Evolutionary conservation across 2,113 vertebrate species (phyloP).

Genomic region (Haemorhous mexicanus): DNA sequence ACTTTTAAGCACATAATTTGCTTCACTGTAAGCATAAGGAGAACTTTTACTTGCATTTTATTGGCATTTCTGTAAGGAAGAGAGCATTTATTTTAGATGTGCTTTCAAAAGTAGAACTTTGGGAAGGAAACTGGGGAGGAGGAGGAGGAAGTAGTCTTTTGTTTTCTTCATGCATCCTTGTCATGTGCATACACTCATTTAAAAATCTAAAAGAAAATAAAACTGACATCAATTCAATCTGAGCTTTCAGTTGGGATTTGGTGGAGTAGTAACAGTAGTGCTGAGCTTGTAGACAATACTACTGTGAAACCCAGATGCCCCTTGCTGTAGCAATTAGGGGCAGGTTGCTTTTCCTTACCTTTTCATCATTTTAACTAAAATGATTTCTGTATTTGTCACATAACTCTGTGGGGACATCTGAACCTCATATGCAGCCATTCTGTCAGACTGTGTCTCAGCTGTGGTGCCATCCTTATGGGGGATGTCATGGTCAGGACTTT

Average conservation of each 20-base stretch:
- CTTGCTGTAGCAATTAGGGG: background rate
- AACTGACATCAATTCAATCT: background rate
- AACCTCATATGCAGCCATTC: background rate
- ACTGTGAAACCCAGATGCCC: background rate
- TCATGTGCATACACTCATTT: background rate
- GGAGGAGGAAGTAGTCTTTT: background rate
- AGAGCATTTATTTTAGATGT: background rate
- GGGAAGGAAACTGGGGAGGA: background rate
- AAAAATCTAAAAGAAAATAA: background rate
- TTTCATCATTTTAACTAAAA: background rate
- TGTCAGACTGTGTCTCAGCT: accelerated
- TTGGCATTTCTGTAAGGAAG: background rate
- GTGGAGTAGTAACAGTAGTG: background rate
- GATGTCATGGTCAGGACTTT: background rate
- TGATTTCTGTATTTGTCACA: background rate
- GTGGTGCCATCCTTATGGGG: accelerated
- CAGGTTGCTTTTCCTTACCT: background rate
- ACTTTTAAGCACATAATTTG: background rate
- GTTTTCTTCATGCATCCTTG: background rate
- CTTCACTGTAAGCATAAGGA: background rate
- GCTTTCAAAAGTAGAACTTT: background rate
- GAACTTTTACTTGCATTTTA: background rate
- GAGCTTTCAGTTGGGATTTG: background rate
- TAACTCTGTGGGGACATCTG: background rate
- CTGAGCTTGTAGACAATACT: background rate